These are phyloP conservation scores for Drosophila infuscata DNA, from an alignment of 2,888 invertebrate species.

Conservation along the genomic window DNA sequence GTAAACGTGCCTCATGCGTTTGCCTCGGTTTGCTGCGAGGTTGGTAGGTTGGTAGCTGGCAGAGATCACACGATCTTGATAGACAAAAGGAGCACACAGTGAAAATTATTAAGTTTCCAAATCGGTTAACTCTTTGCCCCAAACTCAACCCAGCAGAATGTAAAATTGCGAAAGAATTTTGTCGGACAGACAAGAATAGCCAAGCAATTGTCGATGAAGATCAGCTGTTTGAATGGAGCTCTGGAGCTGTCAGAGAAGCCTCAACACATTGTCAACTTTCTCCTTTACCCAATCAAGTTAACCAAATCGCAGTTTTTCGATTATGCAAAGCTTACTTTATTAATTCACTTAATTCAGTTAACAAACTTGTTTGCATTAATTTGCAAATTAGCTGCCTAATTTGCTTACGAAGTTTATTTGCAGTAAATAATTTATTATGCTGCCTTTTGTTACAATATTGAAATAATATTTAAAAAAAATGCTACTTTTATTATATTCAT, in stretches of 20 bases:
- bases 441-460: not conserved
- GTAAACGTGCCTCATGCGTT: constrained; percentile 76
- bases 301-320: not conserved
- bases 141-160: not conserved
- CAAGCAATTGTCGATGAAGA: not conserved
- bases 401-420: not conserved
- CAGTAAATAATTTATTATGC: not conserved
- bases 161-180: not conserved
- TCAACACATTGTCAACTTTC: not conserved
- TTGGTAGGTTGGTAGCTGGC: constrained; percentile 2
- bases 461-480: not conserved
- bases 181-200: not conserved
- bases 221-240: not conserved
- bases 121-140: constrained; percentile 10
- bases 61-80: constrained; percentile 71
- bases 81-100: constrained; percentile 43
- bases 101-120: constrained; percentile 31
- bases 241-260: not conserved
- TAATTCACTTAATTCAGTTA: not conserved
- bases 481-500: not conserved
- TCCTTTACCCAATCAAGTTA: not conserved
- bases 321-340: not conserved
- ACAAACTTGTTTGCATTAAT: not conserved
- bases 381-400: not conserved
- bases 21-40: constrained; percentile 1